phyloP scores from a whole-genome alignment of 1,140 invertebrate species.

The Diploscapter pachys region DNA sequence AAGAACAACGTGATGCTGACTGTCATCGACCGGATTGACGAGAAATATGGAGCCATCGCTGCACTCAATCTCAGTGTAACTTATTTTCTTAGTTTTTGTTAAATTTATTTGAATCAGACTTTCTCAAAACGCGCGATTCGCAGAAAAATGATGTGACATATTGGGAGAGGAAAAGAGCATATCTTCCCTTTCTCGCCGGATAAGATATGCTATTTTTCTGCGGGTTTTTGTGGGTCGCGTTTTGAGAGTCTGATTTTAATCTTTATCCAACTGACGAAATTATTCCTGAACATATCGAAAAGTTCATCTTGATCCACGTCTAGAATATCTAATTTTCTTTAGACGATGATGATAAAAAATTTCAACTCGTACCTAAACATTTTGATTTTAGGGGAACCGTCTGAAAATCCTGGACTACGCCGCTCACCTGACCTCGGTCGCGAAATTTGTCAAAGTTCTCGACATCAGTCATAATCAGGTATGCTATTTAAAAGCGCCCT shows the following conservation, averaged over 20 bases:
- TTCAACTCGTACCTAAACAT: no score
- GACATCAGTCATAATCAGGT: slow-evolving; percentile 10
- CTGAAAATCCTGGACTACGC: slow-evolving; percentile 4
- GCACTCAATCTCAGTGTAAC: slow-evolving; percentile 3
- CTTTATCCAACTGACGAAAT: no score
- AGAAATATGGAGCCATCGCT: slow-evolving; percentile 12
- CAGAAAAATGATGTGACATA: not conserved
- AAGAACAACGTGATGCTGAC: slow-evolving; percentile 11
- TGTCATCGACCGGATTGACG: slow-evolving; percentile 10
- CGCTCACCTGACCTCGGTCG: not conserved
- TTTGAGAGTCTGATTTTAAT: no score
- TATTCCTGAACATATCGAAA: no score
- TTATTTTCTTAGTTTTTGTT: not conserved
- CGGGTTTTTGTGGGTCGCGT: no score
- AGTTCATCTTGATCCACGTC: no score
- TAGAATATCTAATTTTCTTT: no score
- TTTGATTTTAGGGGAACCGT: slow-evolving; percentile 6
- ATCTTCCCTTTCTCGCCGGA: no score
- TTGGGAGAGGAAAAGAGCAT: not conserved
- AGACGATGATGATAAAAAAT: no score
- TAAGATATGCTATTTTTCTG: no score
- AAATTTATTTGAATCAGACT: not conserved
- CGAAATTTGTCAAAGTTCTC: slow-evolving; percentile 8
- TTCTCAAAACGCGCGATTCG: not conserved
- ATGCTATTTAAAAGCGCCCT: not conserved